Evolutionary conservation across 2,888 invertebrate species (phyloP).

Genomic region (Physocephala rufipes): DNA sequence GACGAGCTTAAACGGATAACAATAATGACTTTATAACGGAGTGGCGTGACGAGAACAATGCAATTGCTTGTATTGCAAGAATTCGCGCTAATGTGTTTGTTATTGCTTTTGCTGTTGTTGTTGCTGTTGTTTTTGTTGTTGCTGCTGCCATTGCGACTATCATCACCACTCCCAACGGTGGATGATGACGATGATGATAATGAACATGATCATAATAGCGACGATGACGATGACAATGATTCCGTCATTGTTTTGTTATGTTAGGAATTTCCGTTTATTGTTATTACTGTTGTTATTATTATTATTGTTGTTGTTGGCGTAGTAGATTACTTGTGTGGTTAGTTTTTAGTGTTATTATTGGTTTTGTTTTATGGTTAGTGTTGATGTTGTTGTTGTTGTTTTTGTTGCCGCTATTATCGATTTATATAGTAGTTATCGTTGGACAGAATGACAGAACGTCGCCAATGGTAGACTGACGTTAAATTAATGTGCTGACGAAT

Average conservation of each 20-base stretch:
- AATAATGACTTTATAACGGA: neutral
- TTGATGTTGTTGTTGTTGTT: neutral
- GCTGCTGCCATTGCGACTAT: neutral
- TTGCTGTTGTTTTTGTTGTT: slow-evolving; percentile 2
- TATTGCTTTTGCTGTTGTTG: neutral
- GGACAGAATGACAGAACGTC: neutral
- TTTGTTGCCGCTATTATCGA: neutral
- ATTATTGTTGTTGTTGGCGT: slow-evolving; percentile 7
- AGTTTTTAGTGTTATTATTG: neutral
- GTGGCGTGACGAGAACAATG: too few species aligned
- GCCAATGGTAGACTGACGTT: neutral
- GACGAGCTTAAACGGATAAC: neutral
- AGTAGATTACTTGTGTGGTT: neutral
- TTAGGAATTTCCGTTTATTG: slow-evolving; percentile 4
- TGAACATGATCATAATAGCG: neutral
- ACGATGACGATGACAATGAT: neutral
- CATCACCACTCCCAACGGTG: neutral
- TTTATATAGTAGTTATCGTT: too few species aligned
- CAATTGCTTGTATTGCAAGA: neutral
- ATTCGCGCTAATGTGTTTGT: neutral
- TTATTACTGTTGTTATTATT: neutral
- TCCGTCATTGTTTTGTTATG: slow-evolving; percentile 1
- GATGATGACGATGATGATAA: neutral
- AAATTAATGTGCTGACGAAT: neutral
- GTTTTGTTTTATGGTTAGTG: neutral